A percentile compares a stretch with the other conserved stretches of the same genome.
Evolutionary conservation across 2,797 vertebrate genomes (phyloP).

Genomic region (Clarias pachynema): DNA sequence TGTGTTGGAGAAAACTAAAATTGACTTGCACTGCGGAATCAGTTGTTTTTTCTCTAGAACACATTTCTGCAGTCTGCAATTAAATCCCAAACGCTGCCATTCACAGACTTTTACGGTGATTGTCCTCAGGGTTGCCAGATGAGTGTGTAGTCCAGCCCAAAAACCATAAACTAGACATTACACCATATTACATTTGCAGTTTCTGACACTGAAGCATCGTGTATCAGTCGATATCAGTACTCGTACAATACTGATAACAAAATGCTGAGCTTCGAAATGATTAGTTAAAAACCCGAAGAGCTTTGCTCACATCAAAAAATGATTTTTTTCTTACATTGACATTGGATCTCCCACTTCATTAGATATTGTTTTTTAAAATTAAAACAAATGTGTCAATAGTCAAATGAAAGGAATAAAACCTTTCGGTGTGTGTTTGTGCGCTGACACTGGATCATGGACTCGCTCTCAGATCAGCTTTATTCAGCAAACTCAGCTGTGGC

Average conservation of each 20-base stretch:
- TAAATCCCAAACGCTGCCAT: not conserved
- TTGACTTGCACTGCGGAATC: not conserved
- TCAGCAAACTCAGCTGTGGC: constrained; percentile 22
- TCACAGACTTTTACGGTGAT: not conserved
- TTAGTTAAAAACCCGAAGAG: no score
- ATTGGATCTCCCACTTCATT: no score
- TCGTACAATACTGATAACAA: no score
- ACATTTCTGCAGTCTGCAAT: constrained; percentile 4
- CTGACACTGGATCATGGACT: not conserved
- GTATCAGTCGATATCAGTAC: no score
- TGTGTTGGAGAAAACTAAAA: not conserved
- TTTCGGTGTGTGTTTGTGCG: not conserved
- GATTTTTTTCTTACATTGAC: no score
- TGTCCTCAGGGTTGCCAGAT: not conserved
- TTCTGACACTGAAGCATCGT: not conserved
- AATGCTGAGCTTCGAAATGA: no score
- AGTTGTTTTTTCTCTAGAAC: not conserved
- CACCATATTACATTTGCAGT: no score
- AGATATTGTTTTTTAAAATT: not conserved
- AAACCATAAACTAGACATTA: not conserved
- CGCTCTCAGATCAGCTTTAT: not conserved
- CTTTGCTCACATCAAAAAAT: no score
- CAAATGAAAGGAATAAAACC: not conserved
- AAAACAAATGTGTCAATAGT: not conserved
- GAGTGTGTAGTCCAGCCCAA: not conserved